Evolutionary conservation across 2,888 invertebrate genomes (phyloP), one percentile per base, ranked within the genome.

Genomic region (Cactoblastis cactorum): DNA sequence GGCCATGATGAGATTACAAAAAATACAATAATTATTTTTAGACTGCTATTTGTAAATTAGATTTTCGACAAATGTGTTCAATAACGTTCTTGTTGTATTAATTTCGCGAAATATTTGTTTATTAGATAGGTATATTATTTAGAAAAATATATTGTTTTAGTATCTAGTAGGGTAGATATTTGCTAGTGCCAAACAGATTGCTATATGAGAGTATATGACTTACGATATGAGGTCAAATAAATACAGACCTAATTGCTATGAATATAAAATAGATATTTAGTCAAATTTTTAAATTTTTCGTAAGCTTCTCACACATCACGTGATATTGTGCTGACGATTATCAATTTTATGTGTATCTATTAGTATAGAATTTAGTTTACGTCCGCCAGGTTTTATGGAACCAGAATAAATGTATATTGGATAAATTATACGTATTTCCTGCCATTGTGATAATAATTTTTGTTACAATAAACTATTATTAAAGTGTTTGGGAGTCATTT

Each of bases 361-460:
- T n/a, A n/a, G n/a, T n/a, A n/a, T n/a, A n/a, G n/a, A n/a, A n/a
- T n/a, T n/a, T n/a, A n/a, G n/a, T n/a, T n/a, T n/a, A n/a, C n/a
- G n/a, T n/a, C n/a, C n/a, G n/a, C n/a, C n/a, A n/a, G n/a, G n/a
- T n/a, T n/a, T n/a, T n/a, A n/a, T n/a, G n/a, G n/a, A n/a, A n/a
- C n/a, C n/a, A n/a, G n/a, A n/a, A n/a, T n/a, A n/a, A n/a, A n/a
- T n/a, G n/a, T n/a, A 14, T n/a, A 15, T 24, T 28, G 28, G 15
- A 28, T 43, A 43, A 43, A 43, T 28, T 50, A 18, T n/a, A n/a
- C n/a, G n/a, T n/a, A n/a, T 22, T 47, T 39, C 12, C 38, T n/a
- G n/a, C 34, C 28, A 35, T 35, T 46, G 28, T 43, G 28, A 19
- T 41, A 22, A 19, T 33, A 50, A 53, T 53, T 56, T n/a, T 61